A percentile compares a stretch with the other conserved stretches of the same genome.
phyloP scores from a whole-genome alignment of 2,113 vertebrate genomes.

The Heterotis niloticus region DNA sequence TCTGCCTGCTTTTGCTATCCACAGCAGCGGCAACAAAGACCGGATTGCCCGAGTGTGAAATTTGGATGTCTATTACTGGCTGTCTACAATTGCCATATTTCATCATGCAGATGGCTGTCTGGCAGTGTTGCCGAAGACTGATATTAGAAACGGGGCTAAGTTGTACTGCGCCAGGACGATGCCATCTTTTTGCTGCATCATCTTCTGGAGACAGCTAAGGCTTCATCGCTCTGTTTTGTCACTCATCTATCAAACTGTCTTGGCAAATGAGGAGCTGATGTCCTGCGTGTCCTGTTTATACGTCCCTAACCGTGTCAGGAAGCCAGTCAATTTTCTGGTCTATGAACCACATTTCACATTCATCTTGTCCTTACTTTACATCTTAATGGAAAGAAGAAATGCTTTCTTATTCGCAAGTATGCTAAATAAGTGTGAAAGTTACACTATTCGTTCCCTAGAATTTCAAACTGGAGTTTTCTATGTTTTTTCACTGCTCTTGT shows the following conservation, averaged over 20 bases:
- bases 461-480: no score
- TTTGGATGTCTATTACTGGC: neutral
- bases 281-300: neutral
- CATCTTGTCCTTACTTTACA: no score
- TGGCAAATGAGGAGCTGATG: neutral
- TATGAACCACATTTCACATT: no score
- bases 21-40: neutral
- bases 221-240: neutral
- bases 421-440: no score
- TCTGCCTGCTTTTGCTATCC: neutral
- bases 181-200: neutral
- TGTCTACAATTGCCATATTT: constrained; percentile 20
- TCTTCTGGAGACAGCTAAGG: neutral
- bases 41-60: constrained; percentile 1
- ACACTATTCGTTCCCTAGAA: no score
- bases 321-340: no score
- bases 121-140: neutral
- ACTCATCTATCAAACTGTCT: neutral
- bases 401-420: no score
- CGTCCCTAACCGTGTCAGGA: neutral
- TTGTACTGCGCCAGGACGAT: neutral
- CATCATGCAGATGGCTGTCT: constrained; percentile 17
- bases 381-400: no score
- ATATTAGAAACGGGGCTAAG: neutral
- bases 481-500: no score